Conservation (phyloP, 35 echinoderm and acorn worm genomes). For the Patiria miniata region DNA sequence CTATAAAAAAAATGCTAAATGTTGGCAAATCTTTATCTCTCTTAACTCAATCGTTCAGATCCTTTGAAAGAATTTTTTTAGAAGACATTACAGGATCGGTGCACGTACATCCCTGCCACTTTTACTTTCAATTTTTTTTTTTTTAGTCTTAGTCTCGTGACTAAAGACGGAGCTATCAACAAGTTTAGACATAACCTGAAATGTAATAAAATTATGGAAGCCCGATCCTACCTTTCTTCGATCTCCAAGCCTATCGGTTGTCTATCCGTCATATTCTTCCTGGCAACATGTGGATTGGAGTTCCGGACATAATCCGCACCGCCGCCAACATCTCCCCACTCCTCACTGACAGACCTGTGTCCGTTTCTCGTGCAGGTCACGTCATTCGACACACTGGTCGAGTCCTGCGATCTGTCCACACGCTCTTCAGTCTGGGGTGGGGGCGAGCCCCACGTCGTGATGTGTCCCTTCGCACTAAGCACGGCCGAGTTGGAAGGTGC, state of each 20-base stretch:
- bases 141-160: no score
- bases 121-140: no score
- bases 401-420: slow-evolving; percentile 14
- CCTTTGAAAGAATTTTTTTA: no score
- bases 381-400: slow-evolving; percentile 10
- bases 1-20: no score
- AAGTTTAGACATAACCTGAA: no score
- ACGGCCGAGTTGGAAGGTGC: neutral
- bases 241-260: neutral
- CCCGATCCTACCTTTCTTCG: neutral
- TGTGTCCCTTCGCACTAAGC: neutral
- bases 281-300: neutral
- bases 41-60: no score
- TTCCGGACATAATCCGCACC: neutral
- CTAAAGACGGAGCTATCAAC: no score
- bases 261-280: neutral
- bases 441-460: neutral
- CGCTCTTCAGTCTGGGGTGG: slow-evolving; percentile 21
- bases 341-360: neutral
- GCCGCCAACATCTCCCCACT: slow-evolving; percentile 34
- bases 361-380: slow-evolving; percentile 25
- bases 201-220: no score
- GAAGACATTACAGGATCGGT: no score
- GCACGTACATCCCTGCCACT: no score
- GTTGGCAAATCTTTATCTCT: no score